A percentile compares a stretch with the other conserved stretches of the same genome.
These are phyloP conservation scores for Barnardius zonarius DNA, from an alignment of 2,113 vertebrate genomes.

Conservation along the genomic window DNA sequence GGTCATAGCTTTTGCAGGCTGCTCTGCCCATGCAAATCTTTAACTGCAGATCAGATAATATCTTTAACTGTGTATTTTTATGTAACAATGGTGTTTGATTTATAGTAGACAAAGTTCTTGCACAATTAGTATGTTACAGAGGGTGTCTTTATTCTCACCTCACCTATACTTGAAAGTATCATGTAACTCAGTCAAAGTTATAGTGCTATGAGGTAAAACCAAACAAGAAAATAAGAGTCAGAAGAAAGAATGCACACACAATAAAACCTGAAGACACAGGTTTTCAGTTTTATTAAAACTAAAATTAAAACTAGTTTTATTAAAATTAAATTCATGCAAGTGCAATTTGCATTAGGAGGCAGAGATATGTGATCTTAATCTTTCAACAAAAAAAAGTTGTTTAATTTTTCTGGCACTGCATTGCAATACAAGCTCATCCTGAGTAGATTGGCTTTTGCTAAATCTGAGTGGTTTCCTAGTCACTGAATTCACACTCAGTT, in stretches of 20 bases:
- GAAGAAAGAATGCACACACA: not conserved
- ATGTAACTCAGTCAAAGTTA: not conserved
- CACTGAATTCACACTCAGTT: not conserved
- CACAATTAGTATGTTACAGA: not conserved
- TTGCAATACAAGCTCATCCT: not conserved
- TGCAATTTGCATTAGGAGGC: not conserved
- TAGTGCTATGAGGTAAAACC: not conserved
- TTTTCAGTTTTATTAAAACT: not conserved
- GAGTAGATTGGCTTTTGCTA: not conserved
- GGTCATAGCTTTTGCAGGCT: not conserved
- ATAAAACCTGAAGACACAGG: not conserved
- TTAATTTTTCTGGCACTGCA: not conserved
- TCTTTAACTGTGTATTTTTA: not conserved
- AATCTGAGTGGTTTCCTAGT: not conserved
- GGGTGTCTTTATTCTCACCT: not conserved
- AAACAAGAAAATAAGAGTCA: not conserved
- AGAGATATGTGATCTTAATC: not conserved
- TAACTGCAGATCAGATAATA: not conserved
- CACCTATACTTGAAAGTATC: not conserved
- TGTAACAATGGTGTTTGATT: not conserved
- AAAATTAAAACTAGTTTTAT: not conserved
- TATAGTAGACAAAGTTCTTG: not conserved
- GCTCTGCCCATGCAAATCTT: not conserved
- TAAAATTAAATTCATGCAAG: not conserved
- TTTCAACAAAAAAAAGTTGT: not conserved